Evolutionary conservation across 1,140 invertebrate genomes (phyloP).

Genomic region (Aphelenchoides besseyi): DNA sequence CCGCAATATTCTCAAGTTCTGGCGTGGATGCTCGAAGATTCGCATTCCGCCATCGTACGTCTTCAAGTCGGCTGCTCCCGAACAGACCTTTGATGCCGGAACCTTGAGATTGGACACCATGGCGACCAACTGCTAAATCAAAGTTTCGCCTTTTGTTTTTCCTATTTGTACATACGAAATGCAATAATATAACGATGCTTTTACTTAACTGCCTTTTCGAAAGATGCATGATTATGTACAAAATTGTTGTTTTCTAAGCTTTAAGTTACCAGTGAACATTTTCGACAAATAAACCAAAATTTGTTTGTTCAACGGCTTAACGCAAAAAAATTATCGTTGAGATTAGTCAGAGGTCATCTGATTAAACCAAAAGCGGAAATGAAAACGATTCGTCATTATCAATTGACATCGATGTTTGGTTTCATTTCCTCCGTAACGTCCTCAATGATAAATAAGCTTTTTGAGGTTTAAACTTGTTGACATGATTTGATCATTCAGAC

Average conservation of each 20-base stretch:
- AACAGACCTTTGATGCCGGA: background rate
- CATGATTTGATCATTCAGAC: too few species aligned
- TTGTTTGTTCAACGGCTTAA: too few species aligned
- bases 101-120: background rate
- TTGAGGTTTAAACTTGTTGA: too few species aligned
- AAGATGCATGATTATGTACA: background rate
- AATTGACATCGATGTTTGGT: too few species aligned
- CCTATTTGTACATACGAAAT: background rate
- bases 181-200: background rate
- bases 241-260: slow-evolving; percentile 1
- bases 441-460: too few species aligned
- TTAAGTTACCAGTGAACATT: background rate
- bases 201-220: background rate
- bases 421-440: too few species aligned
- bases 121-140: background rate
- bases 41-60: background rate
- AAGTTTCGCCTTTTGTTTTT: background rate
- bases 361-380: too few species aligned
- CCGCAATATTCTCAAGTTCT: background rate
- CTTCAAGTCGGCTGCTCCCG: background rate
- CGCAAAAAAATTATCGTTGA: too few species aligned
- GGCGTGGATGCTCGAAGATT: slow-evolving; percentile 7
- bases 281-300: too few species aligned
- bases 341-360: too few species aligned
- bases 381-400: too few species aligned